Evolutionary conservation across 2,888 invertebrate genomes (phyloP), one percentile per base, ranked within the genome.

Genomic region (Rhagonycha fulva): DNA sequence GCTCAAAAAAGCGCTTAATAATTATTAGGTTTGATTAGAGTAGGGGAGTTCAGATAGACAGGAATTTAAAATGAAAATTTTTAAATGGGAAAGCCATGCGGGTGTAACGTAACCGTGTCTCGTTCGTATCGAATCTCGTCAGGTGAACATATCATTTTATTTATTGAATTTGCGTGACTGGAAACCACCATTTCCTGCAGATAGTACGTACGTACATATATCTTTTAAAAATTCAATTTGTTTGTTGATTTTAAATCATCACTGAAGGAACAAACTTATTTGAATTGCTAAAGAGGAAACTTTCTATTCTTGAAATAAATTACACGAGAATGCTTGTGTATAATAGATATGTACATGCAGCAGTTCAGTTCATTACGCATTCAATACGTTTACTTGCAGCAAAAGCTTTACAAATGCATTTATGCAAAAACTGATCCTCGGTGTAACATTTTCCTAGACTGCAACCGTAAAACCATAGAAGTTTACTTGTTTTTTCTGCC

Each of bases 281-380:
- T 75, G 75, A 71, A 75, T 75, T 75, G 75, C 75, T 70, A 75
- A 75, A 68, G 61, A 30, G n/a, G 68, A 68, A 24, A 74, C 63
- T 75, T 75, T 75, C 71, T 71, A 28, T 71, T 47, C 62, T 61
- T n/a, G n/a, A 72, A 61, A 71, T 67, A 75, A 75, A 71, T 75
- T 66, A 66, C 24, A 23, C 69, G 69, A 62, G 69, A 63, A 75
- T 72, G 68, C 75, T 75, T 75, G 62, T 75, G 72, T 75, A 75
- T 75, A 75, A 75, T 75, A 71, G 75, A 75, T 71, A 75, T 70
- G 70, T 75, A 75, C 75, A 67, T 75, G 47, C 75, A 47, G 75
- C 71, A 75, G 71, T 75, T 75, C 47, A 66, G 63, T 66, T 66
- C 72, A 75, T 75, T 75, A 75, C 69, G 69, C 75, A 75, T 75